Evolutionary conservation across 2,888 invertebrate genomes (phyloP).

Genomic region (Temnothorax unifasciatus): DNA sequence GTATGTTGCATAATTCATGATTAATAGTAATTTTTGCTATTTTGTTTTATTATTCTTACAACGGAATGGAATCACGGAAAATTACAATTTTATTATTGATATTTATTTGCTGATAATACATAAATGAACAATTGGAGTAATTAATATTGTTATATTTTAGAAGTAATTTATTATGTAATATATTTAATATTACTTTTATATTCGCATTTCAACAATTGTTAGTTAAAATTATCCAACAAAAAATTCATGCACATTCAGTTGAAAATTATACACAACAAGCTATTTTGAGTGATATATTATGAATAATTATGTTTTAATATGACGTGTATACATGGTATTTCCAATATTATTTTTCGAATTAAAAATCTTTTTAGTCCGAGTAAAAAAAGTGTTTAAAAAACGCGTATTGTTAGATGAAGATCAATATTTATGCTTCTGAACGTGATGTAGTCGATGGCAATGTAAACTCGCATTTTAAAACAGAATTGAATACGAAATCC

Average conservation of each 20-base stretch:
- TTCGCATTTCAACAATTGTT: not conserved
- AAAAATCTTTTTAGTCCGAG: not conserved
- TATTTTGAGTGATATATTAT: not conserved
- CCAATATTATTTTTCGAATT: not conserved
- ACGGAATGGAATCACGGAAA: not conserved
- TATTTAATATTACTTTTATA: not conserved
- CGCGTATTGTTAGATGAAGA: not conserved
- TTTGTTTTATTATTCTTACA: not conserved
- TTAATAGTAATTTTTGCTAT: not conserved
- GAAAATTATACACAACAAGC: not conserved
- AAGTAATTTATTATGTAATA: not conserved
- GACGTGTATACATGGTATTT: not conserved
- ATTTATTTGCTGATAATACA: not conserved
- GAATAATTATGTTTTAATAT: not conserved
- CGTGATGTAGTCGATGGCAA: not conserved
- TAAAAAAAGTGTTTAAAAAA: not conserved
- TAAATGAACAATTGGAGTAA: not conserved
- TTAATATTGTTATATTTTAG: not conserved
- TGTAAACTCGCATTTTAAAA: not conserved
- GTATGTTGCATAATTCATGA: not conserved
- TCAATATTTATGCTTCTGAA: not conserved
- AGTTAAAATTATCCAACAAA: not conserved
- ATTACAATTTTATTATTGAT: not conserved
- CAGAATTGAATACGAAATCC: slow-evolving; percentile 1
- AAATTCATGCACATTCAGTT: not conserved